These are phyloP conservation scores for Dryococelus australis DNA, from an alignment of 2,888 invertebrate genomes.

Conservation along the genomic window DNA sequence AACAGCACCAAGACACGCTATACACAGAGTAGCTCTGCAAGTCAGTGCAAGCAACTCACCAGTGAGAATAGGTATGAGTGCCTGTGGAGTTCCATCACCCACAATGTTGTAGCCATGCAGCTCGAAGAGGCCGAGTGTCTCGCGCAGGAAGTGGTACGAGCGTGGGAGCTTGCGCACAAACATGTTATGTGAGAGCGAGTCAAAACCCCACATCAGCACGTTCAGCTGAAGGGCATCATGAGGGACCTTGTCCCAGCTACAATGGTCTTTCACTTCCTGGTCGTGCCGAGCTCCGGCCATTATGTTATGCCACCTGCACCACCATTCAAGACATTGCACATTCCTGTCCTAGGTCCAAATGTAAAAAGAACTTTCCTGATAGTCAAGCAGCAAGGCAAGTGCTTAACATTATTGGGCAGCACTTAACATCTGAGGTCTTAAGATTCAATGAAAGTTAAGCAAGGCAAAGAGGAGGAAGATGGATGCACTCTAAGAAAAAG, in stretches of 20 bases:
- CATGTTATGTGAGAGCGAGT: slow-evolving; percentile 85
- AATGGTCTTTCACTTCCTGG: slow-evolving; percentile 57
- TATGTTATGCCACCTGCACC: slow-evolving; percentile 69
- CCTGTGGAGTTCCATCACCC: slow-evolving; percentile 87
- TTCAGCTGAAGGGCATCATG: slow-evolving; percentile 66
- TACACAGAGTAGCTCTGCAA: no score
- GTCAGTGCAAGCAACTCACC: slow-evolving; percentile 62
- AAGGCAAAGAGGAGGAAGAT: no score
- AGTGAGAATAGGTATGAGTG: slow-evolving; percentile 86
- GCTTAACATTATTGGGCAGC: no score
- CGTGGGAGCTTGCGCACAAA: slow-evolving; percentile 81
- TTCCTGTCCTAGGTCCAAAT: no score
- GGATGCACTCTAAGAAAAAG: no score
- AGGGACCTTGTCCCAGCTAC: slow-evolving; percentile 62
- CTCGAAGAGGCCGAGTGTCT: slow-evolving; percentile 68
- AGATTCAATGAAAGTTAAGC: no score
- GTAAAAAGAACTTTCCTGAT: no score
- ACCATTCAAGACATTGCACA: not conserved
- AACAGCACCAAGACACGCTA: no score
- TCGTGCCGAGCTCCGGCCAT: slow-evolving; percentile 68
- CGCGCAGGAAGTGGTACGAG: slow-evolving; percentile 72
- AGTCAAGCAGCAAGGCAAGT: no score
- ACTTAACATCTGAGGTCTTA: no score
- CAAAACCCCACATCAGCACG: slow-evolving; percentile 86
- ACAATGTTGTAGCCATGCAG: slow-evolving; percentile 83